phyloP scores from a whole-genome alignment of 2,113 vertebrate genomes.

The Ardeotis arabs region DNA sequence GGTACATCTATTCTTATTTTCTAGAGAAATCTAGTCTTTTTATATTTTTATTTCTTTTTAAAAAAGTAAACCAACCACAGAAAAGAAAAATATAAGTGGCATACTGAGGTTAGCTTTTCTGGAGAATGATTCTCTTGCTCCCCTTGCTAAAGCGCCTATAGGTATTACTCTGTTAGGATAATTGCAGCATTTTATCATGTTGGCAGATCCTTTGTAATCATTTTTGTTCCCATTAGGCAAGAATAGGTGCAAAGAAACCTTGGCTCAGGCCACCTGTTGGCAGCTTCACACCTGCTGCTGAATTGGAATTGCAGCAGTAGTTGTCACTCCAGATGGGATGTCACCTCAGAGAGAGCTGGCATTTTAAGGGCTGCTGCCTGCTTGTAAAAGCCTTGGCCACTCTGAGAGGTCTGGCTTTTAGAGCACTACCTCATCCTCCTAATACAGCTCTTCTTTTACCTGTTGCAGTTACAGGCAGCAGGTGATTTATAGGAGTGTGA shows the following conservation, averaged over 20 bases:
- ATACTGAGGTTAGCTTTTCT: constrained; percentile 27
- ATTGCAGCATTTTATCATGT: constrained; percentile 65
- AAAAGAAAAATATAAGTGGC: neutral
- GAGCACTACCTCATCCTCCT: neutral
- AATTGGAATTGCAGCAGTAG: constrained; percentile 8
- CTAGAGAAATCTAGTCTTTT: neutral
- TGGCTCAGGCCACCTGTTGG: constrained; percentile 39
- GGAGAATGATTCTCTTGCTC: neutral
- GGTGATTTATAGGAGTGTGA: neutral
- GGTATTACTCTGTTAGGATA: constrained; percentile 47
- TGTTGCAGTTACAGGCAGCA: neutral
- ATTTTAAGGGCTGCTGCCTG: constrained; percentile 34
- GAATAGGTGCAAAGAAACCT: constrained; percentile 38
- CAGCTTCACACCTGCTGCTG: constrained; percentile 19
- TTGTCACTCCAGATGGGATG: neutral
- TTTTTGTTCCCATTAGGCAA: constrained; percentile 61
- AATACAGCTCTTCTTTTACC: neutral
- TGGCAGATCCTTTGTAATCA: constrained; percentile 57
- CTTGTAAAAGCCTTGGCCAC: constrained; percentile 5
- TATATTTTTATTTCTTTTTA: neutral
- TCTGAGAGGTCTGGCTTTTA: neutral
- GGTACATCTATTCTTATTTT: neutral
- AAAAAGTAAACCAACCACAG: neutral
- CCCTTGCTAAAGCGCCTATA: constrained; percentile 22
- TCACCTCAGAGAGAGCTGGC: neutral